Evolutionary conservation across 2,797 vertebrate genomes (phyloP).

Genomic region (Lerista edwardsae): DNA sequence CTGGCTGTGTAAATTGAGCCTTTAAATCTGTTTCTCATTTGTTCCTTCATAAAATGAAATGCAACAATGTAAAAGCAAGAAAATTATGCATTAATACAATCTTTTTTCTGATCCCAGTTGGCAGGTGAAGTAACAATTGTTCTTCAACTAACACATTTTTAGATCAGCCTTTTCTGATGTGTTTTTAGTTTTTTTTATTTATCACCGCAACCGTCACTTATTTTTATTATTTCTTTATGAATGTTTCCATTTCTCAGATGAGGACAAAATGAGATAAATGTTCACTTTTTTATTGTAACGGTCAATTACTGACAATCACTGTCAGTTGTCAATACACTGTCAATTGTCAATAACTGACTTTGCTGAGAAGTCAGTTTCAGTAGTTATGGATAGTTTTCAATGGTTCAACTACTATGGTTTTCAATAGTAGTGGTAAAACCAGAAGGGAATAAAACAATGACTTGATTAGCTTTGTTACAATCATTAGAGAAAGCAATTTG

Average conservation of each 20-base stretch:
- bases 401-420: constrained; percentile 10
- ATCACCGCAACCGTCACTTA: constrained; percentile 57
- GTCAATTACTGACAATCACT: too few relatives aligned
- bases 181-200: constrained; percentile 64
- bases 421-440: neutral
- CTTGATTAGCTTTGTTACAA: neutral
- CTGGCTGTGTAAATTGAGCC: constrained; percentile 71
- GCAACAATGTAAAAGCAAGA: constrained; percentile 61
- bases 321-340: too few relatives aligned
- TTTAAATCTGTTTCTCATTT: constrained; percentile 76
- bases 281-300: constrained; percentile 26
- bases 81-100: constrained; percentile 63
- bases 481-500: neutral
- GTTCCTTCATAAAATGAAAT: constrained; percentile 61
- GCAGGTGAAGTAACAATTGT: constrained; percentile 68
- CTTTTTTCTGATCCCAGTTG: constrained; percentile 61
- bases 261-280: constrained; percentile 26
- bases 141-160: constrained; percentile 67
- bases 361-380: constrained; percentile 24
- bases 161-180: constrained; percentile 61
- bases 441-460: neutral
- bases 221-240: constrained; percentile 55
- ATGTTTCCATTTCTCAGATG: constrained; percentile 45
- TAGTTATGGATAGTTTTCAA: constrained; percentile 34
- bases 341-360: constrained; percentile 12